These are phyloP conservation scores for Horisme vitalbata DNA, from an alignment of 2,888 invertebrate species.

Conservation along the genomic window DNA sequence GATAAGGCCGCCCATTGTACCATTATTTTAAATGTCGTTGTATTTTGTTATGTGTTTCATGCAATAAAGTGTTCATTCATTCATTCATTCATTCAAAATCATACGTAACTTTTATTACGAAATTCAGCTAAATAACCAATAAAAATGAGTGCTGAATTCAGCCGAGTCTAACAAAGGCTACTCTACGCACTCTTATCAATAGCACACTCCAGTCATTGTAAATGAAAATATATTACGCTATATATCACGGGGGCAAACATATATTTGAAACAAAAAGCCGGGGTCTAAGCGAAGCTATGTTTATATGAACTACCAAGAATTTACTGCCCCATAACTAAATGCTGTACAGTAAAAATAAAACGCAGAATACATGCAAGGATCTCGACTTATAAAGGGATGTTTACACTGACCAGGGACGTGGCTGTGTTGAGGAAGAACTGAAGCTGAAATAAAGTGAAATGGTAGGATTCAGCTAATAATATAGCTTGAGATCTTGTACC, in stretches of 20 bases:
- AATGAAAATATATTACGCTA: constrained; percentile 14
- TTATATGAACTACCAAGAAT: constrained; percentile 24
- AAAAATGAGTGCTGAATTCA: background rate
- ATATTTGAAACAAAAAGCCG: constrained; percentile 18
- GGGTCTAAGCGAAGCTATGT: constrained; percentile 21
- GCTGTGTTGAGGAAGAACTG: background rate
- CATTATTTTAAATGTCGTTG: too few relatives aligned
- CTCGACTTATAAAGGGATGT: constrained; percentile 5
- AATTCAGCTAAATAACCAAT: too few relatives aligned
- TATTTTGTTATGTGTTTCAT: too few relatives aligned
- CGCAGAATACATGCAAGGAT: constrained; percentile 46
- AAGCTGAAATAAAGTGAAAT: too few relatives aligned
- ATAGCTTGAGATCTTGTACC: too few relatives aligned
- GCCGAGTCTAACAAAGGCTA: background rate
- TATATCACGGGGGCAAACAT: constrained; percentile 13
- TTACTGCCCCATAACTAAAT: constrained; percentile 33
- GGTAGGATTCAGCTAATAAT: too few relatives aligned
- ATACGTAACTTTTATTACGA: too few relatives aligned
- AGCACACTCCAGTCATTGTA: background rate
- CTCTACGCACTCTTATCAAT: background rate
- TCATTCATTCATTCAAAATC: too few relatives aligned
- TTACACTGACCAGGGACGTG: constrained; percentile 7
- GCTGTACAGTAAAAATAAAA: constrained; percentile 45
- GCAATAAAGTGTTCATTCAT: too few relatives aligned
- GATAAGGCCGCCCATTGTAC: too few relatives aligned